These are phyloP conservation scores for Sturnus vulgaris DNA, from an alignment of 2,113 vertebrate genomes.

Conservation along the genomic window DNA sequence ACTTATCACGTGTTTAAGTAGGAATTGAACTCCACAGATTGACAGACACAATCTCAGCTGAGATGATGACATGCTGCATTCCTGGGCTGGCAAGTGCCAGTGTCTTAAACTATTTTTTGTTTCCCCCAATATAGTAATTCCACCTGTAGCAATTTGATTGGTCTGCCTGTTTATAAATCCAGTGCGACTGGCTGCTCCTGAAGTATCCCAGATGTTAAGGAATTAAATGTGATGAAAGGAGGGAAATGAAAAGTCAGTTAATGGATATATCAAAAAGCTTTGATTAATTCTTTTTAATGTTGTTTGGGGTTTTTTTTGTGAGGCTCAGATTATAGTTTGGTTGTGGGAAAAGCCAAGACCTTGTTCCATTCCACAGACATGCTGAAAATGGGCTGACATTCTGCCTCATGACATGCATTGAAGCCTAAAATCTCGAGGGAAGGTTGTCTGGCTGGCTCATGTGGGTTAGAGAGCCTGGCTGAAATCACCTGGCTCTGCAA, in stretches of 20 bases:
- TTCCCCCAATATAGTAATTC: not conserved
- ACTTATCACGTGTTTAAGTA: not conserved
- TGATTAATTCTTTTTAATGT: not conserved
- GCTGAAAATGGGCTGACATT: accelerated
- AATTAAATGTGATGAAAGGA: not conserved
- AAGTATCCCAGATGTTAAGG: not conserved
- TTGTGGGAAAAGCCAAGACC: not conserved
- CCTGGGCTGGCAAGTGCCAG: not conserved
- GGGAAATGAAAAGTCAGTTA: not conserved
- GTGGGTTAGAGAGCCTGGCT: not conserved
- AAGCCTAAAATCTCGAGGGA: not conserved
- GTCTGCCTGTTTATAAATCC: not conserved
- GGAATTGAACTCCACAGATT: not conserved
- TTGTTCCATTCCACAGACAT: accelerated
- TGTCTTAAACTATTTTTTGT: not conserved
- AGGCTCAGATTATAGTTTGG: not conserved
- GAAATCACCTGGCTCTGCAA: not conserved
- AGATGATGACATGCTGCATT: not conserved
- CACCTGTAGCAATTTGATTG: not conserved
- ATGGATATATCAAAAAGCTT: not conserved
- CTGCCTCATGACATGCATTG: not conserved
- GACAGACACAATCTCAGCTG: not conserved
- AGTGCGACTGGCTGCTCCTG: not conserved
- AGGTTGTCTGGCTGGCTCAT: accelerated
- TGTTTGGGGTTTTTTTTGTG: not conserved